Evolutionary conservation across 1,140 invertebrate genomes (phyloP).

Genomic region (Tigriopus japonicus): DNA sequence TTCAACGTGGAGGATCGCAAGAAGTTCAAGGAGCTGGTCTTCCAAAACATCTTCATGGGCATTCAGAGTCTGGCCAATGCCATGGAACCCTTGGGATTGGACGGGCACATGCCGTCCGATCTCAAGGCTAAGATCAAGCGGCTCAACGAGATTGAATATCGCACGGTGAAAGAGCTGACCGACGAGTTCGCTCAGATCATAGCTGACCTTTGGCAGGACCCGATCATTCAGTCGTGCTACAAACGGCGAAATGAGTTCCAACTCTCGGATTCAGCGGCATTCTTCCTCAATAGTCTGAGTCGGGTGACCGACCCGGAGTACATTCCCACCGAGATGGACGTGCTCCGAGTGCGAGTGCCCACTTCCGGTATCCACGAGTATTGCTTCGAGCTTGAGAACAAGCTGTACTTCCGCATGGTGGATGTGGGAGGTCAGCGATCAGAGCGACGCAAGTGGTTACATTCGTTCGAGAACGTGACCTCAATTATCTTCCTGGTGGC

Average conservation of each 20-base stretch:
- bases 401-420: conserved; percentile 21
- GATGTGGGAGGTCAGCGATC: conserved; percentile 33
- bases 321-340: conserved; percentile 19
- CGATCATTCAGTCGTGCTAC: conserved; percentile 31
- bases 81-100: too few relatives aligned
- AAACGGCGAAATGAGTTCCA: conserved; percentile 32
- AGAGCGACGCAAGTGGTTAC: conserved; percentile 36
- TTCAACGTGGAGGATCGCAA: conserved; percentile 29
- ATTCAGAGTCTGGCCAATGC: too few relatives aligned
- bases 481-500: conserved; percentile 30
- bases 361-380: conserved; percentile 17
- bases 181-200: conserved; percentile 15
- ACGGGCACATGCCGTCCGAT: too few relatives aligned
- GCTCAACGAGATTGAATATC: too few relatives aligned
- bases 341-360: conserved; percentile 18
- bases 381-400: conserved; percentile 17
- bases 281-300: conserved; percentile 16
- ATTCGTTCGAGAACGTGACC: conserved; percentile 30
- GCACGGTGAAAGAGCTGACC: too few relatives aligned
- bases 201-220: conserved; percentile 29
- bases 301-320: conserved; percentile 16
- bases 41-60: too few relatives aligned
- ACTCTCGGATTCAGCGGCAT: conserved; percentile 23
- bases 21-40: too few relatives aligned
- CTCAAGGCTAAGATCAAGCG: too few relatives aligned